Conservation (phyloP, 2,113 vertebrate genomes). For the Diphyllodes magnificus region DNA sequence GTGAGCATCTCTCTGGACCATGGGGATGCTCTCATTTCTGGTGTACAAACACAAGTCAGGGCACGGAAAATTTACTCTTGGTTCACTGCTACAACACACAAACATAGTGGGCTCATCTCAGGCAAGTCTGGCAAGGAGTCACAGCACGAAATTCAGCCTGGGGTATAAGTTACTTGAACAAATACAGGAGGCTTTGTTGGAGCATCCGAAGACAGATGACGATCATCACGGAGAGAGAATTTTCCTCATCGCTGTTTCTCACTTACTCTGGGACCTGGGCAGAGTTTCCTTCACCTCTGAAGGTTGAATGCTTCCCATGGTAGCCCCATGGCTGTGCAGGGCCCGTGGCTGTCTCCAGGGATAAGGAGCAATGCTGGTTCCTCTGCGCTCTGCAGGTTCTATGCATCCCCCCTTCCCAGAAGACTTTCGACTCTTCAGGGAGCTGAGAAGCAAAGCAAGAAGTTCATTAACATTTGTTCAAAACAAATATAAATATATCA, state of each 20-base stretch:
- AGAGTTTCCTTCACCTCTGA: not conserved
- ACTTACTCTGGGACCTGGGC: not conserved
- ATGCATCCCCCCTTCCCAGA: fast-evolving
- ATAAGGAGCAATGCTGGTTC: fast-evolving
- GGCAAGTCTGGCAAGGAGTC: not conserved
- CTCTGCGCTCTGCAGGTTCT: not conserved
- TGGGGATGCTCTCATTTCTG: not conserved
- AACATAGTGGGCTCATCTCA: not conserved
- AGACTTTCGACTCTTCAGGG: not conserved
- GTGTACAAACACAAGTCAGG: not conserved
- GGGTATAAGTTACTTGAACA: not conserved
- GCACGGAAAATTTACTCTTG: not conserved
- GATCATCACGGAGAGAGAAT: not conserved
- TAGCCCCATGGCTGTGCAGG: not conserved
- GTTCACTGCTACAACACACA: fast-evolving
- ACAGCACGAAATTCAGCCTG: not conserved
- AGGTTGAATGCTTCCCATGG: not conserved
- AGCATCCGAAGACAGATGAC: not conserved
- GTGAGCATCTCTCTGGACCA: not conserved
- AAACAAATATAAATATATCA: not conserved
- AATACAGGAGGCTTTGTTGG: not conserved
- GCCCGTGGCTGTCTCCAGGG: fast-evolving
- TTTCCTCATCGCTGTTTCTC: not conserved
- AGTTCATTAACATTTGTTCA: no score
- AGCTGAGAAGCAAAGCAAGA: not conserved